Conservation (phyloP, 1,140 invertebrate genomes). For the Palaemon carinicauda region DNA sequence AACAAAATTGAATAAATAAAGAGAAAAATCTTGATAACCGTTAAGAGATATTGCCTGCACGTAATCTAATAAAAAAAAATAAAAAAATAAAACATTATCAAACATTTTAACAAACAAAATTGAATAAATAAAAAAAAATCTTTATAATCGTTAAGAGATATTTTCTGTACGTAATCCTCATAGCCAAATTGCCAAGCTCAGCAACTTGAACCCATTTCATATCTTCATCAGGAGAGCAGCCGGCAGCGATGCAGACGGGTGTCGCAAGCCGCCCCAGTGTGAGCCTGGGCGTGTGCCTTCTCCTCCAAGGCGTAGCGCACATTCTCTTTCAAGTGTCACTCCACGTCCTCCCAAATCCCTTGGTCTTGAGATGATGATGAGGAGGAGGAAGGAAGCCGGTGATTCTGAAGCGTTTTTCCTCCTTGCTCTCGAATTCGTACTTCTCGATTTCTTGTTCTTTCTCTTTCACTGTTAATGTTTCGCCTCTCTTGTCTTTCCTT, state of each 20-base stretch:
- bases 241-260: slow-evolving; percentile 42
- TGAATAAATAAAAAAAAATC: too few species aligned
- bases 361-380: not conserved
- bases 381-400: not conserved
- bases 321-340: not conserved
- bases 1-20: too few species aligned
- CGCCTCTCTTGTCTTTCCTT: too few species aligned
- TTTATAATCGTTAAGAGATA: too few species aligned
- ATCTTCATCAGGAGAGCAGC: slow-evolving; percentile 35
- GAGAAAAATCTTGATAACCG: too few species aligned
- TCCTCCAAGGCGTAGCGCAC: not conserved
- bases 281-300: not conserved
- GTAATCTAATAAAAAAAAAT: too few species aligned
- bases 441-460: not conserved
- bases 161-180: too few species aligned
- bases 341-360: not conserved
- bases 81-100: too few species aligned
- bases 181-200: not conserved
- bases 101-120: too few species aligned
- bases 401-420: not conserved
- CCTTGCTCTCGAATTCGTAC: not conserved
- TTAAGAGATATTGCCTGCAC: too few species aligned
- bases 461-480: too few species aligned
- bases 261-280: not conserved
- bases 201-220: not conserved